phyloP scores from a whole-genome alignment of 1,140 invertebrate genomes.

The Oedothorax gibbosus region DNA sequence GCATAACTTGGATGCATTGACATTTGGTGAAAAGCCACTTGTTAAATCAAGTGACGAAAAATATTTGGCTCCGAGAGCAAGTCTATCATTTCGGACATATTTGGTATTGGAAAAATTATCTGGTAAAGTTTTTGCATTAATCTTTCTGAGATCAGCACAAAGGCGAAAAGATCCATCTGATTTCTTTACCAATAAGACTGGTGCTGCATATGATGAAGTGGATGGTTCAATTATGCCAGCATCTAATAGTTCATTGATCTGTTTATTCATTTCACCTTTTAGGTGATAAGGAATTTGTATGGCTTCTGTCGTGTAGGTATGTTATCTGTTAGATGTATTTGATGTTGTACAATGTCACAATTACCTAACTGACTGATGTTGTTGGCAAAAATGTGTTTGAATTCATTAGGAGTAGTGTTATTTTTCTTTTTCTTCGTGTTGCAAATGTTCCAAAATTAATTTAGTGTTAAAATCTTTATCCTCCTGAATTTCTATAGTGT shows the following conservation, averaged over 20 bases:
- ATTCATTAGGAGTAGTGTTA: neutral
- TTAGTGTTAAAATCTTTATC: neutral
- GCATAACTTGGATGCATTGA: neutral
- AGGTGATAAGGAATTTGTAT: neutral
- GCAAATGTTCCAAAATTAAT: neutral
- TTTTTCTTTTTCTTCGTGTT: neutral
- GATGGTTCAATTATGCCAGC: constrained; percentile 66
- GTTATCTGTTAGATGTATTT: constrained; percentile 4
- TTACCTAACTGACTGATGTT: neutral
- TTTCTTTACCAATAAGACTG: constrained; percentile 65
- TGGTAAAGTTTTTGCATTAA: constrained; percentile 64
- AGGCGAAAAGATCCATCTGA: constrained; percentile 63
- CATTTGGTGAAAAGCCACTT: constrained; percentile 56
- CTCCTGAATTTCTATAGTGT: no score
- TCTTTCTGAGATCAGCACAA: constrained; percentile 65
- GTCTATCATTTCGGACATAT: neutral
- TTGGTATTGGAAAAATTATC: constrained; percentile 8
- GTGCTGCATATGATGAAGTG: constrained; percentile 68
- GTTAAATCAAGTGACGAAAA: constrained; percentile 57
- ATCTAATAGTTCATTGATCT: constrained; percentile 63
- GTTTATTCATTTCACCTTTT: neutral
- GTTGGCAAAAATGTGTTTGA: neutral
- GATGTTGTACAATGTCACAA: neutral
- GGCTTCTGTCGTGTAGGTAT: constrained; percentile 2
- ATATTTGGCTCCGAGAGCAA: neutral